Evolutionary conservation across 2,888 invertebrate species (phyloP).

Genomic region (Theretra japonica): DNA sequence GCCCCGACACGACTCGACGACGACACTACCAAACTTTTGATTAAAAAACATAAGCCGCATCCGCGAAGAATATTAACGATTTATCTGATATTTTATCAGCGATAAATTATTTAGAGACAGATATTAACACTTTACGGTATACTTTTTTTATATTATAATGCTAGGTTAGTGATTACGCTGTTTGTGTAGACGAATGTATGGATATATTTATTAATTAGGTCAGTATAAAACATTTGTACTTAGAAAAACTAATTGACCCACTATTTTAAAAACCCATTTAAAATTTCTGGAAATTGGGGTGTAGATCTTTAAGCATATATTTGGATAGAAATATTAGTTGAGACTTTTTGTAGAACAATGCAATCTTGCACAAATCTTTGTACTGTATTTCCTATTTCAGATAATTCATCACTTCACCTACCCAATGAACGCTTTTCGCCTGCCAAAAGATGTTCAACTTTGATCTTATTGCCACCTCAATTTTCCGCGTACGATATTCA

Average conservation of each 20-base stretch:
- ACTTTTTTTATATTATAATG: too few relatives aligned
- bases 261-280: too few relatives aligned
- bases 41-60: background rate
- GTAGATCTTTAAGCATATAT: background rate
- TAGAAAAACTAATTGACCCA: too few relatives aligned
- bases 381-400: background rate
- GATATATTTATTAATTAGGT: too few relatives aligned
- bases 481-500: constrained; percentile 1
- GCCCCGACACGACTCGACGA: background rate
- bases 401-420: background rate
- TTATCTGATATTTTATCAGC: background rate
- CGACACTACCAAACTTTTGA: background rate
- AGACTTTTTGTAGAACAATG: background rate
- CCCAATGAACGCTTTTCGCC: background rate
- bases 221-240: too few relatives aligned
- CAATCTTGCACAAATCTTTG: background rate
- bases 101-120: too few relatives aligned
- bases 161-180: too few relatives aligned
- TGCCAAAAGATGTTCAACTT: background rate
- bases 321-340: background rate
- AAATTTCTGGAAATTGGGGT: too few relatives aligned
- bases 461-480: background rate
- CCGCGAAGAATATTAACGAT: background rate
- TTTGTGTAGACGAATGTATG: too few relatives aligned
- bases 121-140: too few relatives aligned